Evolutionary conservation across 2,888 invertebrate genomes (phyloP).

Genomic region (Pollenia angustigena): DNA sequence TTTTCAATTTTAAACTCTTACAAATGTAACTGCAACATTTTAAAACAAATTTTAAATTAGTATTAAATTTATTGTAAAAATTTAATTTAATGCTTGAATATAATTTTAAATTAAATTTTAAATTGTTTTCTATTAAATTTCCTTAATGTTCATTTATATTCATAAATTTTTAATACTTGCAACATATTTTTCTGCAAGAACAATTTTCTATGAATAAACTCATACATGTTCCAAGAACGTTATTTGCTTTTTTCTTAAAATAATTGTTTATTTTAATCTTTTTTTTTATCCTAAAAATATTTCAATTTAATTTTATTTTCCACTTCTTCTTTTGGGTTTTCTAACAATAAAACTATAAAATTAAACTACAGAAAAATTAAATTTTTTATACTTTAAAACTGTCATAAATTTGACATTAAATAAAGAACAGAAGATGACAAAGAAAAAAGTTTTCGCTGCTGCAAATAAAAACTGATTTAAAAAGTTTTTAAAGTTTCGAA

Average conservation of each 20-base stretch:
- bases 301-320: constrained; percentile 44
- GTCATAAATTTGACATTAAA: constrained; percentile 30
- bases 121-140: no score
- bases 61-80: no score
- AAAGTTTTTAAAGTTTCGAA: constrained; percentile 37
- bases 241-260: neutral
- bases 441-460: neutral
- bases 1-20: no score
- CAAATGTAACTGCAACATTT: no score
- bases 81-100: no score
- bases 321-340: neutral
- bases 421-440: neutral
- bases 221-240: neutral
- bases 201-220: no score
- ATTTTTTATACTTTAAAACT: constrained; percentile 3
- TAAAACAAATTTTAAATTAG: no score
- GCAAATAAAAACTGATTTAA: constrained; percentile 31
- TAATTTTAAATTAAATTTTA: no score
- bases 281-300: neutral
- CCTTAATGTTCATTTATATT: no score
- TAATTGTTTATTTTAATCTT: constrained; percentile 2
- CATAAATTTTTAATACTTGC: no score
- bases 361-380: neutral
- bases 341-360: constrained; percentile 8
- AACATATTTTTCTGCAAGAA: no score